A percentile compares a stretch with the other conserved stretches of the same genome.
These are phyloP conservation scores for Pardalotus punctatus DNA, from an alignment of 2,113 vertebrate species.

Conservation along the genomic window DNA sequence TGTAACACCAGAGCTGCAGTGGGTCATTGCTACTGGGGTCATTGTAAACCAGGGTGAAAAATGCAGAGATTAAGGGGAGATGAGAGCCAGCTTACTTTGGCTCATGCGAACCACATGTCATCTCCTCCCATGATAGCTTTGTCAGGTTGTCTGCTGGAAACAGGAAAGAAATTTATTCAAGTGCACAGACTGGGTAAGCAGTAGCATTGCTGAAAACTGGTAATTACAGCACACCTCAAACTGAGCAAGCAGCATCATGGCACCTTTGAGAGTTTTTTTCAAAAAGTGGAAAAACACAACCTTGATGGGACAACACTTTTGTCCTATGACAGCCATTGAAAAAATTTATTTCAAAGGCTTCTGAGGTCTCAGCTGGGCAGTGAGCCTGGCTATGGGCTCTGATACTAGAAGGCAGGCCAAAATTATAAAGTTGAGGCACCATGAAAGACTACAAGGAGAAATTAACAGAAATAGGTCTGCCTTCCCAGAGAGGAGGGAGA, in stretches of 20 bases:
- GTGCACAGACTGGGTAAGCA: not conserved
- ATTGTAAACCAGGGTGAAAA: not conserved
- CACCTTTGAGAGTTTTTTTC: not conserved
- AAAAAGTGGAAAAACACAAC: not conserved
- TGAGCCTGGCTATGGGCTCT: not conserved
- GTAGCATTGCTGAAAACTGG: not conserved
- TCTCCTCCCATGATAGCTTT: not conserved
- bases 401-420: not conserved
- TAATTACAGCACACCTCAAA: not conserved
- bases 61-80: not conserved
- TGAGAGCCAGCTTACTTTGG: not conserved
- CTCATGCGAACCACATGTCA: fast-evolving
- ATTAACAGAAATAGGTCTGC: not conserved
- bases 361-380: not conserved
- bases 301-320: not conserved
- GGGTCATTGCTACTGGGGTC: not conserved
- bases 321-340: not conserved
- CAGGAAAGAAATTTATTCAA: not conserved
- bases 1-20: not conserved
- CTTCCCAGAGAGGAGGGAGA: not conserved
- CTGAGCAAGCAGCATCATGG: not conserved
- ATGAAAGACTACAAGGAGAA: fast-evolving
- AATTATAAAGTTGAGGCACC: not conserved
- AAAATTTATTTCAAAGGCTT: not conserved
- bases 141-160: not conserved